phyloP scores from a whole-genome alignment of 2,888 invertebrate species.

The Deilephila elpenor region DNA sequence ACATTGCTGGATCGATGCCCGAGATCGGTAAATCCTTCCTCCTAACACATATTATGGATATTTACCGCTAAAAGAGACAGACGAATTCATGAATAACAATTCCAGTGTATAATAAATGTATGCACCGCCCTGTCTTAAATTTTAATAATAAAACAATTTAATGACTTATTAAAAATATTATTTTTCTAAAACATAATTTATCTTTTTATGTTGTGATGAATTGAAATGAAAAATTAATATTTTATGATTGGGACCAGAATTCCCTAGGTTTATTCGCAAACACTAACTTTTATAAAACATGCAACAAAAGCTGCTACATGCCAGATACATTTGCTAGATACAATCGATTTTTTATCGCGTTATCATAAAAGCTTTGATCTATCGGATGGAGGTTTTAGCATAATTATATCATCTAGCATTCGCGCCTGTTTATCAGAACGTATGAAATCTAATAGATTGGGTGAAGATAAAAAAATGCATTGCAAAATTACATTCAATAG shows the following conservation, averaged over 20 bases:
- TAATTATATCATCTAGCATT: not conserved
- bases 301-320: not conserved
- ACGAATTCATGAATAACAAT: too few species aligned
- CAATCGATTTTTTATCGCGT: not conserved
- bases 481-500: too few species aligned
- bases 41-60: not conserved
- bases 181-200: too few species aligned
- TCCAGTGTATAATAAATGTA: too few species aligned
- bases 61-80: not conserved
- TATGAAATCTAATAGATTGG: too few species aligned
- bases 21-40: constrained; percentile 1
- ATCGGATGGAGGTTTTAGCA: not conserved
- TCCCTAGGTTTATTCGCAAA: not conserved
- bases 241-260: too few species aligned
- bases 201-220: too few species aligned
- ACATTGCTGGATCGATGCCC: not conserved
- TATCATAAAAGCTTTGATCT: not conserved
- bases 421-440: not conserved
- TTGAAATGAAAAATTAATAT: too few species aligned
- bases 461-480: too few species aligned
- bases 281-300: not conserved
- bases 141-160: too few species aligned
- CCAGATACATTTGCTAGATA: not conserved
- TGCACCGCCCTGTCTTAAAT: too few species aligned
- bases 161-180: too few species aligned